A percentile compares a stretch with the other conserved stretches of the same genome.
Evolutionary conservation across 2,888 invertebrate species (phyloP).

Genomic region (Clistopyga incitator): DNA sequence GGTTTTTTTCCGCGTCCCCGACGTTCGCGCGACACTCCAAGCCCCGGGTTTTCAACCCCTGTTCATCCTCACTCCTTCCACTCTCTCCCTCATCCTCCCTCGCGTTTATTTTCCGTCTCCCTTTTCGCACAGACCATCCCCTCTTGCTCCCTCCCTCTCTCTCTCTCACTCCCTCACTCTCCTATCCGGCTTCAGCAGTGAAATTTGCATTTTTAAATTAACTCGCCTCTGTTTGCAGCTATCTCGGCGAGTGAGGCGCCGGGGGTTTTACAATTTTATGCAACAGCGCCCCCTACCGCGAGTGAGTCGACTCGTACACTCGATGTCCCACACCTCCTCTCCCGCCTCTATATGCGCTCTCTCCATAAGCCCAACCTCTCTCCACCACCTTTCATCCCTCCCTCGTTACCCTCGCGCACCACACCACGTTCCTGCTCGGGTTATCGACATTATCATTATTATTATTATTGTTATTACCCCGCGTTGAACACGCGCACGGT

Average conservation of each 20-base stretch:
- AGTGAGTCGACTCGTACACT: constrained; percentile 59
- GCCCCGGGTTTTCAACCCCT: constrained; percentile 57
- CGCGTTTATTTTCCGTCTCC: constrained; percentile 59
- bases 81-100: constrained; percentile 42
- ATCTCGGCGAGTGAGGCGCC: constrained; percentile 74
- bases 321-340: constrained; percentile 53
- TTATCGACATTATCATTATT: constrained; percentile 80
- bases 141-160: constrained; percentile 30
- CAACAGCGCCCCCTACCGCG: constrained; percentile 79
- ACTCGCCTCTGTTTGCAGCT: constrained; percentile 84
- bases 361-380: constrained; percentile 43
- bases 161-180: constrained; percentile 31
- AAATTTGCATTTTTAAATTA: constrained; percentile 85
- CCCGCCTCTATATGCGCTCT: constrained; percentile 65
- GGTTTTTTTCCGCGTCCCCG: constrained; percentile 57
- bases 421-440: constrained; percentile 57
- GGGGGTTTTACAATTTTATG: constrained; percentile 83
- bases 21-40: constrained; percentile 46
- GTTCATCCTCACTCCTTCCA: constrained; percentile 26
- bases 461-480: constrained; percentile 75
- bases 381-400: constrained; percentile 56
- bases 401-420: constrained; percentile 37
- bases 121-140: constrained; percentile 50
- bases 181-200: constrained; percentile 70
- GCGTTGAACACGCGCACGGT: constrained; percentile 68